These are phyloP conservation scores for Hemibagrus wyckioides DNA, from an alignment of 2,113 vertebrate species.

Conservation along the genomic window DNA sequence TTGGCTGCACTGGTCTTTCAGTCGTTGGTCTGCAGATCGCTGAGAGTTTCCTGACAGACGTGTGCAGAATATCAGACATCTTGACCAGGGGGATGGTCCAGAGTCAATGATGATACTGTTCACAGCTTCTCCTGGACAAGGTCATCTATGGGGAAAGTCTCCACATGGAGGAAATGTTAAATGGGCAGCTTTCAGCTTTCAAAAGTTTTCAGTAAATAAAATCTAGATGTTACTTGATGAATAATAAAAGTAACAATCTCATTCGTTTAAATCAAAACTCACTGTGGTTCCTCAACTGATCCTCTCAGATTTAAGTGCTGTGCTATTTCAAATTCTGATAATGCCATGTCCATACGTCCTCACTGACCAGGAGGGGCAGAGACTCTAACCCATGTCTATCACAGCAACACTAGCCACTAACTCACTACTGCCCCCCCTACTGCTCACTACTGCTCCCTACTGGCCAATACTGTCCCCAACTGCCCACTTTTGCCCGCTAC, in stretches of 20 bases:
- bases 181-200: no score
- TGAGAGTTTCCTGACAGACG: background rate
- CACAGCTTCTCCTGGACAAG: background rate
- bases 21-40: background rate
- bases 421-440: background rate
- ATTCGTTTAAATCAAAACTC: background rate
- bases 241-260: background rate
- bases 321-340: background rate
- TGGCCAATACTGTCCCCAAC: background rate
- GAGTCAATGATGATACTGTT: background rate
- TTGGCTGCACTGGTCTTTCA: background rate
- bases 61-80: background rate
- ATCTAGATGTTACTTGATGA: background rate
- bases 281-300: background rate
- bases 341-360: background rate
- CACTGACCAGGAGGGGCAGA: background rate
- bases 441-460: background rate
- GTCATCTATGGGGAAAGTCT: background rate
- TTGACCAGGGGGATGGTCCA: background rate
- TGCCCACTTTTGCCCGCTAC: background rate
- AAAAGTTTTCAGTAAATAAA: background rate
- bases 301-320: background rate
- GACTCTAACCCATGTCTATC: background rate
- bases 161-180: background rate
- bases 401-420: background rate